Percentiles rank a stretch among this genome's conserved stretches.
These are phyloP conservation scores for Micrasema longulum DNA, from an alignment of 1,140 invertebrate species.

Conservation along the genomic window DNA sequence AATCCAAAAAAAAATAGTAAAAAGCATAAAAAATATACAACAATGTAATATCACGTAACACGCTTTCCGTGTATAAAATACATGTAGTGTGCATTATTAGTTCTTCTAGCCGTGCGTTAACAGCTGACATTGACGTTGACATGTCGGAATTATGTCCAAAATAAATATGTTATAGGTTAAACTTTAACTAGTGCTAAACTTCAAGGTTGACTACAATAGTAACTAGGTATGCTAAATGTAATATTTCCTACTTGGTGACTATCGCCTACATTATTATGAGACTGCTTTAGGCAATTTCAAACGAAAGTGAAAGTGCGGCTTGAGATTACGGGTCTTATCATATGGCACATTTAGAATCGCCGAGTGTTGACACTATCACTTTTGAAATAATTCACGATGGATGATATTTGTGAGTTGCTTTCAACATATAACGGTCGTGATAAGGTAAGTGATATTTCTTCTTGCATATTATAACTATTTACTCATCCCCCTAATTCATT, in stretches of 20 bases:
- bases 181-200: too few relatives aligned
- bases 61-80: background rate
- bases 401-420: conserved; percentile 48
- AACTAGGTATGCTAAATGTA: too few relatives aligned
- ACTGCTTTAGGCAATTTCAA: conserved; percentile 17
- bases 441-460: conserved; percentile 38
- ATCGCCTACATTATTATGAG: too few relatives aligned
- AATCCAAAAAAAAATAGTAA: too few relatives aligned
- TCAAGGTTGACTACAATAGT: too few relatives aligned
- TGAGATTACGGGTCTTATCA: conserved; percentile 35
- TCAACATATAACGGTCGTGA: conserved; percentile 50
- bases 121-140: background rate
- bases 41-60: background rate
- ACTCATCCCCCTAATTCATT: too few relatives aligned
- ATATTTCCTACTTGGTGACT: too few relatives aligned
- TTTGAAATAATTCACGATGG: conserved; percentile 24
- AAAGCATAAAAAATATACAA: too few relatives aligned
- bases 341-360: conserved; percentile 19
- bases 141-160: background rate
- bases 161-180: too few relatives aligned
- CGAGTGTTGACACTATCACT: conserved; percentile 2
- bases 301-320: conserved; percentile 31
- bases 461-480: too few relatives aligned
- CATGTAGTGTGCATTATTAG: background rate
- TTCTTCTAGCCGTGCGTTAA: background rate